A percentile compares a stretch with the other conserved stretches of the same genome.
phyloP scores from a whole-genome alignment of 2,888 invertebrate species.

The Latrodectus elegans region DNA sequence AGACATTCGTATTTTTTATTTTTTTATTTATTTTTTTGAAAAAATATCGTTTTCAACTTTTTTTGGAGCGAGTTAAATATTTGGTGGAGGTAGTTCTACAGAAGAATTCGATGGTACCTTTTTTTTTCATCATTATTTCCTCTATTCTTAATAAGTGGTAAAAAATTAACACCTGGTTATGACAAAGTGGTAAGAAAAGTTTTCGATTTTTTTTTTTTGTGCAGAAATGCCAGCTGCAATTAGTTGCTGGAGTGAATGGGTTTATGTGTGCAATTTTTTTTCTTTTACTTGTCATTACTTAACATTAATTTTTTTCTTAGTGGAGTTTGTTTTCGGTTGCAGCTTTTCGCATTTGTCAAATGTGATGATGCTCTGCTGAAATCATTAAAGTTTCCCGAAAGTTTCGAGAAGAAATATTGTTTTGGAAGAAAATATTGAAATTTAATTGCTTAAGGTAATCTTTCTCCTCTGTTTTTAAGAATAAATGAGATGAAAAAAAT shows the following conservation, averaged over 20 bases:
- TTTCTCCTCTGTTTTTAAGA: neutral
- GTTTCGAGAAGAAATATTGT: conserved; percentile 32
- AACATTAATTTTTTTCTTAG: conserved; percentile 11
- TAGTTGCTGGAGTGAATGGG: conserved; percentile 42
- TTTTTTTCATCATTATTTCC: conserved; percentile 7
- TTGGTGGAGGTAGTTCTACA: neutral
- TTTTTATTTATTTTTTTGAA: neutral
- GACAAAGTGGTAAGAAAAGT: conserved; percentile 47
- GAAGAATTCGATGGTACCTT: conserved; percentile 13
- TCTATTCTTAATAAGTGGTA: neutral
- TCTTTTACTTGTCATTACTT: conserved; percentile 18
- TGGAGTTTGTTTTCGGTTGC: conserved; percentile 38
- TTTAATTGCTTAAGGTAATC: conserved; percentile 26
- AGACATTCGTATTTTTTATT: conserved; percentile 1
- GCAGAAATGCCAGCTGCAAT: conserved; percentile 46
- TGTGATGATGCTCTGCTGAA: conserved; percentile 37
- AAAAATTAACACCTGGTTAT: conserved; percentile 52
- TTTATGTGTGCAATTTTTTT: conserved; percentile 12
- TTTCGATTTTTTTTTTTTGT: conserved; percentile 39
- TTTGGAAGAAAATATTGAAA: conserved; percentile 30
- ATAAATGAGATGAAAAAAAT: neutral
- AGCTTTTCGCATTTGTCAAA: conserved; percentile 62
- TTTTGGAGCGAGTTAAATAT: conserved; percentile 2
- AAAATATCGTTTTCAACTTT: conserved; percentile 1
- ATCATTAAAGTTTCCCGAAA: conserved; percentile 37